Evolutionary conservation across 2,888 invertebrate genomes (phyloP), one percentile per base, ranked within the genome.

Genomic region (Tetranychus piercei): DNA sequence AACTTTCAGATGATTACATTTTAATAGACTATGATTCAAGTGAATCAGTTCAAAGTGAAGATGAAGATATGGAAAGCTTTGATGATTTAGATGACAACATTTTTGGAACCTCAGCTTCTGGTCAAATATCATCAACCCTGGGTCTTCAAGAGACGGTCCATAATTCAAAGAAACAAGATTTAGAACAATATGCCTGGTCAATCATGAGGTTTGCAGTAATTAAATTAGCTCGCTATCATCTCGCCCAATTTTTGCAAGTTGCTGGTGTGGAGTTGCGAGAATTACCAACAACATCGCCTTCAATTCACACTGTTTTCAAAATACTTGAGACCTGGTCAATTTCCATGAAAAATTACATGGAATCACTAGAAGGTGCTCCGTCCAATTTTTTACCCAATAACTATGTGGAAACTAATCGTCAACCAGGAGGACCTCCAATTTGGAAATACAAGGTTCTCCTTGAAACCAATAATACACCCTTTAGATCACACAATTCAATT

Each of bases 381-480:
- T 84, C 86, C 0, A 89, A 92, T 84, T 95, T 90, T 82, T 91
- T 96, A 80, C 92, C 94, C 9, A 92, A 93, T 45, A 91, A 93
- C 82, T 90, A 90, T 82, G 88, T 92, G 5, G 91, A 92, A 81
- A 88, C 87, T 77, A 81, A 82, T 73, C 71, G 69, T 20, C 77
- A 77, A n/a, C 86, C 82, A 44, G 79, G 80, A 65, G 84, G 84
- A 6, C 90, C 94, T 44, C 89, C 93, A 71, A 90, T 93, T 79
- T 90, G 92, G 81, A 96, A 94, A 84, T 95, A 95, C 84, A 88
- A 91, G 79, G 90, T 93, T 80, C 85, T 97, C 72, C 83, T 96
- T 78, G 94, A 95, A 79, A 90, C 90, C 79, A 89, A 90, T 79
- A 97, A 99, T 81, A 96, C 96, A 0, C 99, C 99, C 34, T 99